Percentiles rank a stretch among this genome's conserved stretches.
These are phyloP conservation scores for Lutjanus erythropterus DNA, from an alignment of 2,113 vertebrate genomes.

Conservation along the genomic window DNA sequence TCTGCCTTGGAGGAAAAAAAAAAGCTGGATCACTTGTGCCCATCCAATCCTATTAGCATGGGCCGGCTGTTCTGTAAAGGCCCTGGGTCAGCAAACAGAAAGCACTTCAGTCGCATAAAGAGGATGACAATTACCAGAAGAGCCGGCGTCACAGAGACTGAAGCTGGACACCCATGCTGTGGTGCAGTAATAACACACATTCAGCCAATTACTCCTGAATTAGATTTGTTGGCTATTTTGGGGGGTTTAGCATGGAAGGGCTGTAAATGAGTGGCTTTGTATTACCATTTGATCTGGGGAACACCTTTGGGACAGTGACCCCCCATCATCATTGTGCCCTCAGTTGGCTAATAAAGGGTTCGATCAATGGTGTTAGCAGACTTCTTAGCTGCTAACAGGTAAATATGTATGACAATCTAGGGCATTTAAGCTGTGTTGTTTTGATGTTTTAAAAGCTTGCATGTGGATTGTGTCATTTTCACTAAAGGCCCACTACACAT, in stretches of 20 bases:
- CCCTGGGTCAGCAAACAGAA: conserved; percentile 45
- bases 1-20: conserved; percentile 24
- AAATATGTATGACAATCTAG: too few relatives aligned
- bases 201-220: conserved; percentile 7
- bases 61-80: conserved; percentile 2
- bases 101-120: conserved; percentile 44
- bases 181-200: conserved; percentile 10
- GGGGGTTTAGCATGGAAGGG: not conserved
- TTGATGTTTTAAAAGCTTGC: not conserved
- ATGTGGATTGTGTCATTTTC: not conserved
- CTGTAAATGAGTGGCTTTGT: conserved; percentile 1
- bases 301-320: not conserved
- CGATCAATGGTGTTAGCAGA: not conserved
- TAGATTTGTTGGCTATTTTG: not conserved
- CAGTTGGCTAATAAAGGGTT: not conserved
- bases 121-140: conserved; percentile 51
- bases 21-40: conserved; percentile 19
- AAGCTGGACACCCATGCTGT: conserved; percentile 9
- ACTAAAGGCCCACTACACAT: too few relatives aligned
- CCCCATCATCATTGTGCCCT: not conserved
- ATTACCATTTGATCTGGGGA: not conserved
- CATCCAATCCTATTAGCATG: conserved; percentile 38
- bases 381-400: too few relatives aligned
- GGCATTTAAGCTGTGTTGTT: not conserved
- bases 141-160: conserved; percentile 36